Percentiles rank a stretch among this genome's conserved stretches.
phyloP scores from a whole-genome alignment of 2,797 vertebrate genomes.

The Myotis daubentonii region DNA sequence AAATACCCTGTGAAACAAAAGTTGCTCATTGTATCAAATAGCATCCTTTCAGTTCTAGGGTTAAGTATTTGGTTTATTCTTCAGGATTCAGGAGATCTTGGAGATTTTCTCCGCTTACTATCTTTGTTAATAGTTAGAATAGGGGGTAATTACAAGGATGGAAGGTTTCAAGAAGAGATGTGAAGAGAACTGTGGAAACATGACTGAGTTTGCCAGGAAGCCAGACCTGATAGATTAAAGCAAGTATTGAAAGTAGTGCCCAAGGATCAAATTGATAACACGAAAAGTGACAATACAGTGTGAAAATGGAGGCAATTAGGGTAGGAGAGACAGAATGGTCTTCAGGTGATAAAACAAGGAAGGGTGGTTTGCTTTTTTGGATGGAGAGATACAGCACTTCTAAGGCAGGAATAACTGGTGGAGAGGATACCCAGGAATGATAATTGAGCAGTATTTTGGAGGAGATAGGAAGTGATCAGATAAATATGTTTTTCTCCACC shows the following conservation, averaged over 20 bases:
- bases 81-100: background rate
- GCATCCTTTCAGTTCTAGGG: constrained; percentile 1
- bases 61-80: background rate
- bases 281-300: background rate
- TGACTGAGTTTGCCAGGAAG: background rate
- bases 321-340: background rate
- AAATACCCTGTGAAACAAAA: background rate
- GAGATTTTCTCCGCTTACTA: background rate
- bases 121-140: background rate
- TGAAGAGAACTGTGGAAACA: background rate
- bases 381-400: background rate
- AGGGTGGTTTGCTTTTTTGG: background rate
- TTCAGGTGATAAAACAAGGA: background rate
- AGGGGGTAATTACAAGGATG: background rate
- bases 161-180: background rate
- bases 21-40: background rate
- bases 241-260: background rate
- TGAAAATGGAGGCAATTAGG: background rate
- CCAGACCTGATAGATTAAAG: background rate
- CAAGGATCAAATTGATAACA: background rate
- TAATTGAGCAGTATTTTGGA: background rate
- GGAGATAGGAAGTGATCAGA: background rate
- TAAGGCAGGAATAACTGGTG: background rate
- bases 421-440: background rate
- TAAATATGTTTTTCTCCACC: background rate